Conservation (phyloP, 92 coral and sea anemone genomes). For the Palythoa heliodiscus region DNA sequence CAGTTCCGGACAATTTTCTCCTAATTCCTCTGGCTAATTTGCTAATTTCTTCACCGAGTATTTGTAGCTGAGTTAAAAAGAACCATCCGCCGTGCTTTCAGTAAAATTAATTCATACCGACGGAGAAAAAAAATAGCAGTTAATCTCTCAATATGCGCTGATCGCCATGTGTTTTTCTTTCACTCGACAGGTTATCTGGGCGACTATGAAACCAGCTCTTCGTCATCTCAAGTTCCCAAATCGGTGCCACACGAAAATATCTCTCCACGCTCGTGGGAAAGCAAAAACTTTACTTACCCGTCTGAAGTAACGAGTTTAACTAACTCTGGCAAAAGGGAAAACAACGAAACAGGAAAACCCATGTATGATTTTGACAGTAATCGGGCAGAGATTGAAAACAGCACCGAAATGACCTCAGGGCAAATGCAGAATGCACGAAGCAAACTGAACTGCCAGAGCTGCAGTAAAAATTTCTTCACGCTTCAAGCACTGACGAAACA, state of each 20-base stretch:
- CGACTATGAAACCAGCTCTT: conserved; percentile 54
- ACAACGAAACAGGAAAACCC: conserved; percentile 33
- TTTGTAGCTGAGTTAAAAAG: conserved; percentile 14
- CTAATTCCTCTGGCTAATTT: not conserved
- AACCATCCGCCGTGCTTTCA: conserved; percentile 2
- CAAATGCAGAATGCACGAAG: conserved; percentile 59
- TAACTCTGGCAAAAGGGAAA: conserved; percentile 42
- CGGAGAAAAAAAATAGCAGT: conserved; percentile 34
- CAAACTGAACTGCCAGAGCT: conserved; percentile 82
- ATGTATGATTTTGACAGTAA: conserved; percentile 34
- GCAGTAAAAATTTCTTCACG: conserved; percentile 77
- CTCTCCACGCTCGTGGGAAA: conserved; percentile 69
- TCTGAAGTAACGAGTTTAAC: conserved; percentile 79
- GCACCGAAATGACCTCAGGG: conserved; percentile 66
- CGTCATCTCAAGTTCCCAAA: conserved; percentile 34
- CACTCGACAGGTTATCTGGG: conserved; percentile 71
- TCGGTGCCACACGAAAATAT: conserved; percentile 51
- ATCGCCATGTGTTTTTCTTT: conserved; percentile 71
- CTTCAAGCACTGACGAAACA: conserved; percentile 85
- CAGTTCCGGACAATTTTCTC: conserved; percentile 12
- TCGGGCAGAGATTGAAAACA: conserved; percentile 57
- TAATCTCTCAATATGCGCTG: conserved; percentile 56
- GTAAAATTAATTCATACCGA: conserved; percentile 8
- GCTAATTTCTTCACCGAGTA: not conserved
- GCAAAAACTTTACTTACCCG: conserved; percentile 65